A percentile compares a stretch with the other conserved stretches of the same genome.
phyloP scores from a whole-genome alignment of 2,888 invertebrate genomes.

The Siphonodentalium dalli region DNA sequence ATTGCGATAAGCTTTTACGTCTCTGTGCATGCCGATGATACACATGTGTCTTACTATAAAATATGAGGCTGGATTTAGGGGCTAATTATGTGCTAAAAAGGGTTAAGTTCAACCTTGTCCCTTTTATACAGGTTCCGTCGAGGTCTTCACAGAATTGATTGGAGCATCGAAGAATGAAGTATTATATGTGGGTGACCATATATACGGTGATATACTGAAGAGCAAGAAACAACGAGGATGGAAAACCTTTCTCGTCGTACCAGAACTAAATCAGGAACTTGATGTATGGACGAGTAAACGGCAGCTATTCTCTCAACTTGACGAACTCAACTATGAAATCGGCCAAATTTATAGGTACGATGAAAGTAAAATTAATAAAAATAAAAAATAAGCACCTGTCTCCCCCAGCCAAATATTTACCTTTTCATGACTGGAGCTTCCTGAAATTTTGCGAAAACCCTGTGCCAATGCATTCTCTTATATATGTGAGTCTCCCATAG shows the following conservation, averaged over 20 bases:
- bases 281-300: conserved; percentile 98
- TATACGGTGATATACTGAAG: conserved; percentile 97
- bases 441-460: no score
- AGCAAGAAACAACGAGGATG: conserved; percentile 98
- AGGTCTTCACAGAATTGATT: conserved; percentile 94
- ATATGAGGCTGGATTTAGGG: no score
- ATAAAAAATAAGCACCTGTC: no score
- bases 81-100: no score
- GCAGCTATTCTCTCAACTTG: conserved; percentile 88
- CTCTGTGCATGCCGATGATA: no score
- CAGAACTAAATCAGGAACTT: conserved; percentile 92
- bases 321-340: conserved; percentile 83
- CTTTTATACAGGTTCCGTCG: conserved; percentile 75
- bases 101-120: background rate
- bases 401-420: no score
- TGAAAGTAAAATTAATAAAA: no score
- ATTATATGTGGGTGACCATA: conserved; percentile 97
- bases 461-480: no score
- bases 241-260: conserved; percentile 98
- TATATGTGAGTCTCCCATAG: no score
- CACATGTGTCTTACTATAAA: no score
- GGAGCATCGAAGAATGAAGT: conserved; percentile 98
- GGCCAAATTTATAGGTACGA: conserved; percentile 96
- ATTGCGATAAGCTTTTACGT: no score
- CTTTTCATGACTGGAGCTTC: no score